These are phyloP conservation scores for Drosophila kepulauana DNA, from an alignment of 1,140 invertebrate species.

Conservation along the genomic window DNA sequence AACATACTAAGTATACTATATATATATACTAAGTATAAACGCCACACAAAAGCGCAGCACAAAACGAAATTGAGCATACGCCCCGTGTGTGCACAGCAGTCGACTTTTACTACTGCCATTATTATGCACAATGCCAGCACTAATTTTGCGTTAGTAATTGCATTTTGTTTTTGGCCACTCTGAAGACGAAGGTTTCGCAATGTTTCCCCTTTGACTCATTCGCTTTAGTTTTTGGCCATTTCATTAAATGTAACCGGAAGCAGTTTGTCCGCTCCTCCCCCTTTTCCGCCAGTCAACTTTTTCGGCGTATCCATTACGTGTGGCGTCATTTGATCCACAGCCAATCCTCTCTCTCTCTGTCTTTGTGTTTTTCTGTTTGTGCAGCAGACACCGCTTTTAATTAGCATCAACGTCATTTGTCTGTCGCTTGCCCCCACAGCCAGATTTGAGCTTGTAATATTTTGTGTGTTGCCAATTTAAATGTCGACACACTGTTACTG, in stretches of 20 bases:
- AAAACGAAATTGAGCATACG: conserved; percentile 77
- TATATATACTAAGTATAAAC: neutral
- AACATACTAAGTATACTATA: conserved; percentile 8
- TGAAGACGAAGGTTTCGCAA: neutral
- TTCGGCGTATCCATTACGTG: conserved; percentile 43
- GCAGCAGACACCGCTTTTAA: conserved; percentile 63
- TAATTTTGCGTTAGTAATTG: conserved; percentile 82
- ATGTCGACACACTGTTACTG: conserved; percentile 36
- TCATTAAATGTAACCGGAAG: conserved; percentile 58
- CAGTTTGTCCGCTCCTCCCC: neutral
- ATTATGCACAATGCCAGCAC: conserved; percentile 46
- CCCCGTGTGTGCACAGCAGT: conserved; percentile 48
- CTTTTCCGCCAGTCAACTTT: conserved; percentile 19
- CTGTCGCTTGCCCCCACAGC: conserved; percentile 12
- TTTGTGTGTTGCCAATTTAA: conserved; percentile 62
- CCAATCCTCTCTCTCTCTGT: conserved; percentile 11
- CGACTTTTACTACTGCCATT: conserved; percentile 4
- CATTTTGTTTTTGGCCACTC: conserved; percentile 52
- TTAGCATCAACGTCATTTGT: conserved; percentile 75
- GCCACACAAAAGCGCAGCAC: conserved; percentile 41
- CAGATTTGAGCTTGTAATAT: conserved; percentile 37
- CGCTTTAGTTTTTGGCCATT: conserved; percentile 33
- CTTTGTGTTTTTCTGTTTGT: conserved; percentile 18
- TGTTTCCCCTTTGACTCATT: neutral
- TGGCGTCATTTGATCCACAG: conserved; percentile 31